phyloP scores from a whole-genome alignment of 2,797 vertebrate genomes.

The Cirrhinus molitorella region DNA sequence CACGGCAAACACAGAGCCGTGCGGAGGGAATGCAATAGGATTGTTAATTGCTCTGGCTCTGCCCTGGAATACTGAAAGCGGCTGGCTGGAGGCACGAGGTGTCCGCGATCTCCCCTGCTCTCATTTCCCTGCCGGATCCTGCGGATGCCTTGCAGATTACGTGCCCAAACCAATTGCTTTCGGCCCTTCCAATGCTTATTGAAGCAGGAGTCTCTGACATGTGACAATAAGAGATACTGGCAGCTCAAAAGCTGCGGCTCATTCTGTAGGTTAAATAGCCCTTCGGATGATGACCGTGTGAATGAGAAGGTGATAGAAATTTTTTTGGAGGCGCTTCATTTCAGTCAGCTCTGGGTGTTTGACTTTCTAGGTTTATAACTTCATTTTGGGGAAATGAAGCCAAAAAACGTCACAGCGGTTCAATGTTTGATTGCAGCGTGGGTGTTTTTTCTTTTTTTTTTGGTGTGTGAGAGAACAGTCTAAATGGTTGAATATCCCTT shows the following conservation, averaged over 20 bases:
- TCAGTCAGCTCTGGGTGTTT: conserved; percentile 22
- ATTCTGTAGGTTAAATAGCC: conserved; percentile 51
- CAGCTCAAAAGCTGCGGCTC: conserved; percentile 47
- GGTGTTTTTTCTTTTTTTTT: conserved; percentile 24
- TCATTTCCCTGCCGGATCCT: conserved; percentile 38
- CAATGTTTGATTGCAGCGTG: conserved; percentile 27
- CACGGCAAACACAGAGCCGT: conserved; percentile 84
- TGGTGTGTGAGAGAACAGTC: background rate
- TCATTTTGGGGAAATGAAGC: conserved; percentile 14
- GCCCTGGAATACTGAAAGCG: conserved; percentile 64
- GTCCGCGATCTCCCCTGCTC: background rate
- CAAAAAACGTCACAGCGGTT: background rate
- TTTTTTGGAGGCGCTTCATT: conserved; percentile 20
- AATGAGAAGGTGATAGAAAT: background rate
- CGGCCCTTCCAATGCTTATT: conserved; percentile 60
- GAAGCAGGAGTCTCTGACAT: conserved; percentile 60
- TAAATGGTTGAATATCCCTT: conserved; percentile 28
- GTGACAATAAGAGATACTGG: conserved; percentile 60
- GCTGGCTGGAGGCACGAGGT: conserved; percentile 43
- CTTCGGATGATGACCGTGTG: conserved; percentile 29
- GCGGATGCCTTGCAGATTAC: conserved; percentile 57
- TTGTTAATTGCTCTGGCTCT: conserved; percentile 80
- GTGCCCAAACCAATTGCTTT: conserved; percentile 66
- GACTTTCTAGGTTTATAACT: conserved; percentile 21
- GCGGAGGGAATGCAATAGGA: conserved; percentile 74